Base-by-base conservation (phyloP, 2,888 invertebrate species). In the Ephialtes manifestator region DNA sequence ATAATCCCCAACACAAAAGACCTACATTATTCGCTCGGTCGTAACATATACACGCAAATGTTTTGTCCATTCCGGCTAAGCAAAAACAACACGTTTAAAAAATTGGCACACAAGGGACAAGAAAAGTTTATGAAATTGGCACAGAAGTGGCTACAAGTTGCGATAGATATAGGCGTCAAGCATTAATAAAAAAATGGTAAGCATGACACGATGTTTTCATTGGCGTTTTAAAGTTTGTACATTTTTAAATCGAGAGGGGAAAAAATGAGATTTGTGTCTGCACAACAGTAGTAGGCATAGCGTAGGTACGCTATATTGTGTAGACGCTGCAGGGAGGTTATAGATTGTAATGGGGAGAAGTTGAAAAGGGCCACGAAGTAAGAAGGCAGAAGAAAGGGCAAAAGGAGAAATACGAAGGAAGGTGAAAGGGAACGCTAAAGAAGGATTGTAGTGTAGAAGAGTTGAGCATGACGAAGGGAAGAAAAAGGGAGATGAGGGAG, bases 341-440 rank as follows among this genome's bases (percentile, higher is more conserved):
- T 24, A 39, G 46, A 48, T 53, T n/a, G 31, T n/a, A 31, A 1
- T 53, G 39, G 24, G 4, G 65, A 35, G 60, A 46, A 51, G 43
- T 28, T 7, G 35, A 68, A 72, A 76, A 39, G 46, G 35, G 53
- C 24, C 24, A 58, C 18, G 28, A n/a, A 58, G 68, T 15, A 28
- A 35, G 74, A 74, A 15, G 51, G 24, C 43, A 1, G 15, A 70
- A 31, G 60, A 60, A n/a, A n/a, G 68, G 67, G 35, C 35, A 51
- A 74, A 72, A 67, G 51, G 39, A 77, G 48, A 55, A 65, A 65
- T 51, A 75, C 55, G 60, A 48, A 80, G 31, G 55, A 83, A 65
- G 75, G 76, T 67, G 72, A 77, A 72, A 85, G 71, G 58, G 80
- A 68, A 67, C 53, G 67, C 70, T 68, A 79, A 60, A 83, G 84